Base-by-base conservation (phyloP, 2,797 vertebrate species). In the Premnoplex brunnescens region DNA sequence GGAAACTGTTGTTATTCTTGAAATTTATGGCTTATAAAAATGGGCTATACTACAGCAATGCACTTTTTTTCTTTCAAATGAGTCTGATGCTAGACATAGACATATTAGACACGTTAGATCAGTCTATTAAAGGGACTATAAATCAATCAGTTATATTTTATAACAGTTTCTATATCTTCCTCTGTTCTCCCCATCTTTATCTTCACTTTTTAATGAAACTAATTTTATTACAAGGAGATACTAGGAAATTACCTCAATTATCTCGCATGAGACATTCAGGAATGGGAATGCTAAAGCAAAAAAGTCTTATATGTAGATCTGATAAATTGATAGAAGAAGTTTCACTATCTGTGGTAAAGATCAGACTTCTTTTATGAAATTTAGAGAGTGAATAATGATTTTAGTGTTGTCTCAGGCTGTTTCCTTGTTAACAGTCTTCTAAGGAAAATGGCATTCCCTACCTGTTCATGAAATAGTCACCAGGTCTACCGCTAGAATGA, bases 71-170 rank as follows among this genome's bases (percentile, higher is more conserved):
- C 28, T 67, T 82, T 59, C 7, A 81, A 26, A 66, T 71, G 34
- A 93, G 27, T 1, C 22, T 79, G 32, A 13, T 67, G 69, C 91
- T 92, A 89, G 78, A 79, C 66, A 32, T 58, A 85, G 81, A 91
- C 62, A 34, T 73, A 83, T 78, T 85, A 85, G 73, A 58, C 58
- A 66, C 6, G 23, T 84, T 90, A 86, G 49, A 83, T 92, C 68
- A 88, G 82, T 77, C 91, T 93, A 59, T 93, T 86, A 95, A 91
- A 88, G 51, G 90, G 58, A 78, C 62, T 69, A 72, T 91, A 77
- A 95, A 93, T 94, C 89, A 95, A 77, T 91, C 78, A 56, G 51
- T 85, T 93, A 75, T 66, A 34, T 94, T 96, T 95, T 81, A 78
- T 52, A 89, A 79, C 14, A 48, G 17, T 89, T 93, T 88, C 59